Conservation (phyloP, 2,113 vertebrate species). For the Mirounga angustirostris region DNA sequence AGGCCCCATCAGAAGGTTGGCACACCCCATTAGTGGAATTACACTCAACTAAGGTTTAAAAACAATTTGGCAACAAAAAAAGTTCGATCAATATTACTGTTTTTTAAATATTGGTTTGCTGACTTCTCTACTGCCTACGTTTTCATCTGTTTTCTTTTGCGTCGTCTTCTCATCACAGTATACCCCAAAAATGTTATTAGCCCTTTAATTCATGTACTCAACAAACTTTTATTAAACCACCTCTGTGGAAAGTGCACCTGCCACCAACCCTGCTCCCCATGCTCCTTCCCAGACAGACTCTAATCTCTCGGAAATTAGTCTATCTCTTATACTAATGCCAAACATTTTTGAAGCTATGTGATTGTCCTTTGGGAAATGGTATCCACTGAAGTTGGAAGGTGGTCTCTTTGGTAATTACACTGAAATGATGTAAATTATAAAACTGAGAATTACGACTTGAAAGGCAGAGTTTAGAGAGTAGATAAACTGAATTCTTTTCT, state of each 20-base stretch:
- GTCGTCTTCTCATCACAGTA: background rate
- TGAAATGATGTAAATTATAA: background rate
- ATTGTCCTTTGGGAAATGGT: background rate
- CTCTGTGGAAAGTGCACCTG: background rate
- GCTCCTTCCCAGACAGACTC: background rate
- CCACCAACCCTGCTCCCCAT: fast-evolving
- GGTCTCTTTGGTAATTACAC: background rate
- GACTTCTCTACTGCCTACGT: background rate
- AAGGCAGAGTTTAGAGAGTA: background rate
- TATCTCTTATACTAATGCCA: background rate
- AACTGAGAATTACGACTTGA: background rate
- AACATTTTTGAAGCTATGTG: background rate
- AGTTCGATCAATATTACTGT: conserved; percentile 5
- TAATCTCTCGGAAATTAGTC: background rate
- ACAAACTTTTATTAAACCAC: background rate
- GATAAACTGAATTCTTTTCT: conserved; percentile 7
- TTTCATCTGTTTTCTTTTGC: conserved; percentile 33
- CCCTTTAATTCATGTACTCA: background rate
- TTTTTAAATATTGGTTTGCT: conserved; percentile 1
- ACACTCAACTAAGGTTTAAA: background rate
- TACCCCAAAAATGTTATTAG: background rate
- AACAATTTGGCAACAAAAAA: background rate
- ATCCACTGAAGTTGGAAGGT: background rate
- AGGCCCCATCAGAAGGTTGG: background rate
- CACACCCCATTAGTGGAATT: background rate